phyloP scores from a whole-genome alignment of 92 coral and sea anemone species.

The Heteractis magnifica region DNA sequence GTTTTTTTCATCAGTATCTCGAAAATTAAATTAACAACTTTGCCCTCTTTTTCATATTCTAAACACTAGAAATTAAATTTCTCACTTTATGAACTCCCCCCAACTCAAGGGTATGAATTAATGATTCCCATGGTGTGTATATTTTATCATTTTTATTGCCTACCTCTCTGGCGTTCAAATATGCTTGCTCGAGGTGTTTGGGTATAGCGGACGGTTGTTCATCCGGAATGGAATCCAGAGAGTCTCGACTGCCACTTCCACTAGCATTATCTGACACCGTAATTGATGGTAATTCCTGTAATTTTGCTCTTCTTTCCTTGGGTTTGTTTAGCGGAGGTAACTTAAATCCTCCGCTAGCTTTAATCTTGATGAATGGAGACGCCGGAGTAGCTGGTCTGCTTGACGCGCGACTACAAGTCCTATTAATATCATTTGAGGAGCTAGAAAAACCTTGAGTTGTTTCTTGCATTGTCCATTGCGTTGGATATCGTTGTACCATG shows the following conservation, averaged over 20 bases:
- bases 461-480: not conserved
- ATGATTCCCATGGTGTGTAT: too few relatives aligned
- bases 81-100: too few relatives aligned
- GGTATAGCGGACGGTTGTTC: not conserved
- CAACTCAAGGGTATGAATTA: too few relatives aligned
- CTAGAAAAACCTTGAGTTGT: not conserved
- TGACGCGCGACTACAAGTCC: not conserved
- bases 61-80: too few relatives aligned
- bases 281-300: not conserved
- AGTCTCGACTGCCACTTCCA: not conserved
- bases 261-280: not conserved
- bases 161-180: not conserved
- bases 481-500: slow-evolving; percentile 12
- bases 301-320: not conserved
- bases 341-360: slow-evolving; percentile 16
- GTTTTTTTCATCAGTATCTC: too few relatives aligned
- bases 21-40: too few relatives aligned
- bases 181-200: not conserved
- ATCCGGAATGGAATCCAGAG: not conserved
- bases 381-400: slow-evolving; percentile 10
- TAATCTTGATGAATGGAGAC: slow-evolving; percentile 3
- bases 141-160: too few relatives aligned
- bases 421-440: not conserved
- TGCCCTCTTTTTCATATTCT: too few relatives aligned
- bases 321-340: slow-evolving; percentile 15